Evolutionary conservation across 2,888 invertebrate species (phyloP).

Genomic region (Andrena flavipes): DNA sequence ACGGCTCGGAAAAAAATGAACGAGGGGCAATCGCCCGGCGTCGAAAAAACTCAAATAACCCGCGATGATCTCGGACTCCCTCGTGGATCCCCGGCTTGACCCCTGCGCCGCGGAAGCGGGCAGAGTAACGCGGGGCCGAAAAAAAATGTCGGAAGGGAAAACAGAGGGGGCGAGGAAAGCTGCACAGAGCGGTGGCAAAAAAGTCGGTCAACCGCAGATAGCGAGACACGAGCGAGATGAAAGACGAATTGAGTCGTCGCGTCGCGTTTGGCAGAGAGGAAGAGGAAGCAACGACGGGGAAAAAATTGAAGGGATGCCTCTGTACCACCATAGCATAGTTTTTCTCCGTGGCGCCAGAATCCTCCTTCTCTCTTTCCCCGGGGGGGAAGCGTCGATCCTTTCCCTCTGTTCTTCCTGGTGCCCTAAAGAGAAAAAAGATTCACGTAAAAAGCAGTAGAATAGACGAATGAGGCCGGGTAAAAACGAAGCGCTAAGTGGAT

Average conservation of each 20-base stretch:
- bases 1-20: background rate
- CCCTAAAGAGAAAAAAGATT: background rate
- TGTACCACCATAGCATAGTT: constrained; percentile 36
- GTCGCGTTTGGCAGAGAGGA: constrained; percentile 24
- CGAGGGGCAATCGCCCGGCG: constrained; percentile 13
- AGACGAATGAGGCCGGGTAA: background rate
- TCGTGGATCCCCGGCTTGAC: constrained; percentile 24
- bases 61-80: constrained; percentile 54
- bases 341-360: constrained; percentile 60
- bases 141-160: constrained; percentile 49
- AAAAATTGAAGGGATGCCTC: constrained; percentile 2
- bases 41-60: constrained; percentile 51
- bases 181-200: constrained; percentile 64
- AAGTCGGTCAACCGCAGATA: constrained; percentile 73
- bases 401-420: constrained; percentile 19
- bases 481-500: constrained; percentile 14
- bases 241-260: constrained; percentile 70
- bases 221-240: constrained; percentile 39
- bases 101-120: constrained; percentile 31
- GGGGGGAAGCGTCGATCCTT: background rate
- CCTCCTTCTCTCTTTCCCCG: background rate
- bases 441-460: background rate
- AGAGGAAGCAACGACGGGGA: constrained; percentile 3
- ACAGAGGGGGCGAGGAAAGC: constrained; percentile 40
- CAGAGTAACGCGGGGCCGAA: constrained; percentile 38